Evolutionary conservation across 2,797 vertebrate genomes (phyloP).

Genomic region (Leptatherina wallacei): DNA sequence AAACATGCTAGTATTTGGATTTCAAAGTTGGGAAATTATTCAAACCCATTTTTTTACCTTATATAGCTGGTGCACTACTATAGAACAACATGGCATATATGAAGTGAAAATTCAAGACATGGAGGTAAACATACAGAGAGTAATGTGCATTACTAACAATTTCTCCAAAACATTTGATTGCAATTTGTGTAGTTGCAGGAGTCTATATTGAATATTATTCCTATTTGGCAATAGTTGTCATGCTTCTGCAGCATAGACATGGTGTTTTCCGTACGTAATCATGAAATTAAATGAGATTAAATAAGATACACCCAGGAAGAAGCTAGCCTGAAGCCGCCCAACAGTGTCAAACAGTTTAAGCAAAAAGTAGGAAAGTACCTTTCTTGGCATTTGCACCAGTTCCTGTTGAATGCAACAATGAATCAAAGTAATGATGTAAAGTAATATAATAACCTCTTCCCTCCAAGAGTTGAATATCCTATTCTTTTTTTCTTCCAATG

Average conservation of each 20-base stretch:
- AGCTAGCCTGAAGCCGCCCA: background rate
- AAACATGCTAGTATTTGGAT: background rate
- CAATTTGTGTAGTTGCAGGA: too few relatives aligned
- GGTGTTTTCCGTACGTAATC: background rate
- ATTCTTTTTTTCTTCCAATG: background rate
- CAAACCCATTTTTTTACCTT: background rate
- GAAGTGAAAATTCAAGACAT: background rate
- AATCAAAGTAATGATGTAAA: conserved; percentile 1
- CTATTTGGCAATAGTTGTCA: too few relatives aligned
- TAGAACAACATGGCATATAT: background rate
- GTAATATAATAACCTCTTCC: background rate
- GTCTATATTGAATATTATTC: too few relatives aligned
- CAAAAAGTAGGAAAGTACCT: background rate
- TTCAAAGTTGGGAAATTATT: background rate
- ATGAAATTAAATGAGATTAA: conserved; percentile 6
- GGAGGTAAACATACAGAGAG: background rate
- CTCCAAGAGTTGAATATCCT: background rate
- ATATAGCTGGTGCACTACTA: background rate
- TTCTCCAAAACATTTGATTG: too few relatives aligned
- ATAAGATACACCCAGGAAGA: background rate
- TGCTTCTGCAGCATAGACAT: background rate
- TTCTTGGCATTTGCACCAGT: background rate
- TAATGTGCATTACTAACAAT: background rate
- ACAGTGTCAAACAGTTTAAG: background rate
- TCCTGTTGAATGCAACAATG: conserved; percentile 10